Evolutionary conservation across 2,113 vertebrate species (phyloP).

Genomic region (Plotosus lineatus): DNA sequence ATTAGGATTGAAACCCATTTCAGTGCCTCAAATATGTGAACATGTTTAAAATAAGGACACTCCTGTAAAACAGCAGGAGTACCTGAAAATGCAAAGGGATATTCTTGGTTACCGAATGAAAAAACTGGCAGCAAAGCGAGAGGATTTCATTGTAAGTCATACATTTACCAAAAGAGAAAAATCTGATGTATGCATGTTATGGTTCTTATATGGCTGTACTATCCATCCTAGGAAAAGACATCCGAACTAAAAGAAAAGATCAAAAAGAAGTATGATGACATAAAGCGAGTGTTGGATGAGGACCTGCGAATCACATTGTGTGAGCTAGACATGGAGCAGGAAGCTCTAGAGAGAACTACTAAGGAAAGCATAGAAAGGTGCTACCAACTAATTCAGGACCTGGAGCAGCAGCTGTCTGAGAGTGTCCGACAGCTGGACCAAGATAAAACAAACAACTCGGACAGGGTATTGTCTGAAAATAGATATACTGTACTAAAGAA

Average conservation of each 20-base stretch:
- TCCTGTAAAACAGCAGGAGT: constrained; percentile 62
- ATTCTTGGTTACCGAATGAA: constrained; percentile 68
- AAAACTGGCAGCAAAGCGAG: constrained; percentile 69
- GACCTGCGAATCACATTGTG: constrained; percentile 69
- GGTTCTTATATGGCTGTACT: neutral
- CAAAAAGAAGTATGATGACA: constrained; percentile 69
- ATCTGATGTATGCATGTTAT: neutral
- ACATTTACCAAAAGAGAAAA: neutral
- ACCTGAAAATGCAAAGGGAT: constrained; percentile 67
- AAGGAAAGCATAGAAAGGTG: constrained; percentile 71
- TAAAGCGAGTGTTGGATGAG: constrained; percentile 69
- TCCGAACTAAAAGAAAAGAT: constrained; percentile 65
- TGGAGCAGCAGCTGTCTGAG: constrained; percentile 69
- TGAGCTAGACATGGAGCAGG: constrained; percentile 73
- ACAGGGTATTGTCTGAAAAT: constrained; percentile 20
- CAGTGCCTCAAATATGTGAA: neutral
- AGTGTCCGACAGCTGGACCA: constrained; percentile 55
- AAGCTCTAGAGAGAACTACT: constrained; percentile 63
- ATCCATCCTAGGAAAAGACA: constrained; percentile 65
- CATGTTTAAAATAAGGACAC: constrained; percentile 58
- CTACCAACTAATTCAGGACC: constrained; percentile 66
- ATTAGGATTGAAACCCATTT: neutral
- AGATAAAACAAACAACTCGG: constrained; percentile 31
- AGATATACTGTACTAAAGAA: neutral
- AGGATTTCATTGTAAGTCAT: constrained; percentile 69